A percentile compares a stretch with the other conserved stretches of the same genome.
phyloP scores from a whole-genome alignment of 2,888 invertebrate species.

The Junonia oenone region DNA sequence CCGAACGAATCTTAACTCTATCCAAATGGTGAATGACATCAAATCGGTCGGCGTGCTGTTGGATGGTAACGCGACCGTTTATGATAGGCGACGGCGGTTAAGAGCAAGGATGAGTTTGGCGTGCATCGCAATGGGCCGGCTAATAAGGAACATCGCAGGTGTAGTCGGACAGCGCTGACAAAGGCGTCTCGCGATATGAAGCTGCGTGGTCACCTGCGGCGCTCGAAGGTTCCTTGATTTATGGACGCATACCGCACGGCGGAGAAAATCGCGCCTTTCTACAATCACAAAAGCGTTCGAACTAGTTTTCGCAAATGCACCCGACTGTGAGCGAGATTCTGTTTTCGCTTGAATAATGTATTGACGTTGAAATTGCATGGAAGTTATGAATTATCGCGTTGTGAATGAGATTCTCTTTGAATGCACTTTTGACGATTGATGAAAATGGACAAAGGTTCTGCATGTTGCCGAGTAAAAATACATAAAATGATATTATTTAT shows the following conservation, averaged over 20 bases:
- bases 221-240: slow-evolving; percentile 50
- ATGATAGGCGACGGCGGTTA: slow-evolving; percentile 6
- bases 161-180: slow-evolving; percentile 46
- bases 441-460: slow-evolving; percentile 11
- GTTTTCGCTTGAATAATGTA: slow-evolving; percentile 26
- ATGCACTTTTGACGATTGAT: slow-evolving; percentile 24
- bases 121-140: slow-evolving; percentile 41
- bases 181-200: slow-evolving; percentile 40
- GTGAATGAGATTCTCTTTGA: slow-evolving; percentile 26
- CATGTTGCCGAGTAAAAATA: slow-evolving; percentile 1
- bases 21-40: slow-evolving; percentile 19
- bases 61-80: slow-evolving; percentile 12
- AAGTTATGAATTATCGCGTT: slow-evolving; percentile 30
- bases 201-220: slow-evolving; percentile 57
- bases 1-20: slow-evolving; percentile 27
- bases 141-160: slow-evolving; percentile 59
- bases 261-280: slow-evolving; percentile 63
- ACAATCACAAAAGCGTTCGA: slow-evolving; percentile 33
- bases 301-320: slow-evolving; percentile 33
- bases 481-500: neutral
- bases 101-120: slow-evolving; percentile 28
- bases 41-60: slow-evolving; percentile 9
- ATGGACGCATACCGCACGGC: slow-evolving; percentile 47
- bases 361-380: slow-evolving; percentile 27
- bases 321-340: slow-evolving; percentile 26